These are phyloP conservation scores for Pygoscelis antarcticus DNA, from an alignment of 2,113 vertebrate species.

Conservation along the genomic window DNA sequence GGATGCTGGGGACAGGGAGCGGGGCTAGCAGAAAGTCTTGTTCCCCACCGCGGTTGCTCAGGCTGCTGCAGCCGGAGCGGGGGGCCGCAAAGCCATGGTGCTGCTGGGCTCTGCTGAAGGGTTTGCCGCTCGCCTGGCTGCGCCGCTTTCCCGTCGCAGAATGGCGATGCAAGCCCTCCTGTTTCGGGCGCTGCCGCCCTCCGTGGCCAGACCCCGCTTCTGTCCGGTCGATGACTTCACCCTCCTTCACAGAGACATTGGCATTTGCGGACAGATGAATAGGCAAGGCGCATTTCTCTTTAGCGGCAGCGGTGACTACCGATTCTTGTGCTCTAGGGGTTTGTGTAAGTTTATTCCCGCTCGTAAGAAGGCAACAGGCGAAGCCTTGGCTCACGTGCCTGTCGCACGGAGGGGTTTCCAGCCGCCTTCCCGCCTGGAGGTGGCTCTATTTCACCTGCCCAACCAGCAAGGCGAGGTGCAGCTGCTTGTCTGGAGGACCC, in stretches of 20 bases:
- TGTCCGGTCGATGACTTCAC: background rate
- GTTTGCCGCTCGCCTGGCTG: fast-evolving
- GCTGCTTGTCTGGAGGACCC: background rate
- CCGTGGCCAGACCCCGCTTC: fast-evolving
- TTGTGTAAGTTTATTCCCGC: background rate
- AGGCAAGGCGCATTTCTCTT: fast-evolving
- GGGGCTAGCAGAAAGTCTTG: too few relatives aligned
- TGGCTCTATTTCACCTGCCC: background rate
- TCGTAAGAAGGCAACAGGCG: fast-evolving
- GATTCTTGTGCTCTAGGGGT: background rate
- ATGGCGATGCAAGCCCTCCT: background rate
- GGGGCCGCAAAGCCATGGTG: background rate
- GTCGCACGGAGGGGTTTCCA: background rate
- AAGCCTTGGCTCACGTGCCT: fast-evolving
- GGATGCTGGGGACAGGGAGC: background rate
- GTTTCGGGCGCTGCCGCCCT: background rate
- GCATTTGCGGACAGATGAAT: fast-evolving
- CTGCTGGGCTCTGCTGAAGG: background rate
- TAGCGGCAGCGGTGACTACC: fast-evolving
- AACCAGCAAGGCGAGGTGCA: background rate
- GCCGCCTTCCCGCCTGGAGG: fast-evolving
- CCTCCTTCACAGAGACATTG: fast-evolving
- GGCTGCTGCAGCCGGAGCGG: background rate
- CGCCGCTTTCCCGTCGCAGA: too few relatives aligned
- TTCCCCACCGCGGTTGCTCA: fast-evolving